Percentiles rank a stretch among this genome's conserved stretches.
Conservation (phyloP, 2,888 invertebrate species). For the Nemapogon koenigi region DNA sequence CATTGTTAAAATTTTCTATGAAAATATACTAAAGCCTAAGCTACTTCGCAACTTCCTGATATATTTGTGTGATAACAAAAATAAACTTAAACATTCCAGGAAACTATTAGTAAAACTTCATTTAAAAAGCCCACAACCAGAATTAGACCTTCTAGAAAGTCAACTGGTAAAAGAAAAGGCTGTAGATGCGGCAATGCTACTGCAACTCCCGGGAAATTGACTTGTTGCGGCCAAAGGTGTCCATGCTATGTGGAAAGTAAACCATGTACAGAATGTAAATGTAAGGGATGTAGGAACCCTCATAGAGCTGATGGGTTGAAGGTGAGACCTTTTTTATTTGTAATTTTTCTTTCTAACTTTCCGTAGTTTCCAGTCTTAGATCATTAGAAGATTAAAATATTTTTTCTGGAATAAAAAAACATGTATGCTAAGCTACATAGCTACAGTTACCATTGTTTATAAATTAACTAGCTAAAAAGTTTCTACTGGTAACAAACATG, state of each 20-base stretch:
- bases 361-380: too few relatives aligned
- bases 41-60: too few relatives aligned
- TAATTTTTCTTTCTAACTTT: too few relatives aligned
- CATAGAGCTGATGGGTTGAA: constrained; percentile 83
- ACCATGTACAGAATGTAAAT: constrained; percentile 89
- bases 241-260: constrained; percentile 93
- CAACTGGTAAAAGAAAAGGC: constrained; percentile 69
- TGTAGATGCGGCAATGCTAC: constrained; percentile 93
- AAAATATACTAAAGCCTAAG: too few relatives aligned
- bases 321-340: constrained; percentile 37
- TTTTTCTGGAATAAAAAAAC: not conserved
- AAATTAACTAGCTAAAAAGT: too few relatives aligned
- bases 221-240: constrained; percentile 93
- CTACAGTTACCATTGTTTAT: too few relatives aligned
- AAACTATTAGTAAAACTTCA: too few relatives aligned
- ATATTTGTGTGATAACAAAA: too few relatives aligned
- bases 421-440: too few relatives aligned
- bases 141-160: constrained; percentile 45
- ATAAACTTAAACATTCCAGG: too few relatives aligned
- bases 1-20: too few relatives aligned
- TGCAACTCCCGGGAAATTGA: constrained; percentile 85
- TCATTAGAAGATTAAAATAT: not conserved
- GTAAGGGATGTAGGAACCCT: constrained; percentile 92
- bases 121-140: constrained; percentile 58
- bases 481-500: too few relatives aligned